Percentiles rank a stretch among this genome's conserved stretches.
Conservation (phyloP, 92 coral and sea anemone genomes). For the Epizoanthus fatuus region DNA sequence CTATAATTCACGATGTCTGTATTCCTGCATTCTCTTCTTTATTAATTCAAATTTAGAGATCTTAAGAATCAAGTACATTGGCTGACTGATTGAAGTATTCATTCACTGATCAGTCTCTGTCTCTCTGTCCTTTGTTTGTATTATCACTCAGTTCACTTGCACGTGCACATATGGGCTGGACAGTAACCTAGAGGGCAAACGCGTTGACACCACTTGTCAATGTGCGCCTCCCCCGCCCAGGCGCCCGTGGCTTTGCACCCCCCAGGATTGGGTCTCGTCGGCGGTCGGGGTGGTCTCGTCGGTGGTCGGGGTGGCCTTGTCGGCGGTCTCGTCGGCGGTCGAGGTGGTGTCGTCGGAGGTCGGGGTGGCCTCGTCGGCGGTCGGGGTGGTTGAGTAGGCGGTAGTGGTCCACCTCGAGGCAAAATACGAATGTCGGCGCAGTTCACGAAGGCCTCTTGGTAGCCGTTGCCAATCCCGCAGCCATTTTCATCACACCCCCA, state of each 20-base stretch:
- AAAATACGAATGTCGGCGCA: constrained; percentile 91
- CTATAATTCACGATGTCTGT: no score
- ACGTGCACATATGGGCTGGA: constrained; percentile 12
- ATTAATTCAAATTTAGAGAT: background rate
- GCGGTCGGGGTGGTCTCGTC: background rate
- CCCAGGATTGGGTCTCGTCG: background rate
- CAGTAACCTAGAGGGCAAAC: constrained; percentile 1
- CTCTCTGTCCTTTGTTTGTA: background rate
- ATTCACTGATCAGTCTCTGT: no score
- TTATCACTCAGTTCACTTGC: background rate
- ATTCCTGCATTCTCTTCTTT: no score
- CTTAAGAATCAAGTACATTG: background rate
- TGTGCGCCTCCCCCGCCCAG: background rate
- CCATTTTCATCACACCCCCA: constrained; percentile 82
- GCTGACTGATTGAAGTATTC: background rate
- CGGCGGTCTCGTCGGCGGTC: background rate
- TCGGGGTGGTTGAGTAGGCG: no score
- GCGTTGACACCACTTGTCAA: background rate
- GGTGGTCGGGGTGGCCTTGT: background rate
- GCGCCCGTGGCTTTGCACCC: constrained; percentile 11
- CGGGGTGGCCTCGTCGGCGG: background rate
- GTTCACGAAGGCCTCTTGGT: constrained; percentile 94
- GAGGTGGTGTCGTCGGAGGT: background rate
- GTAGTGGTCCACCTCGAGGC: constrained; percentile 46
- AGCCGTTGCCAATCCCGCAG: constrained; percentile 81